Evolutionary conservation across 35 echinoderm and acorn worm species (phyloP).

Genomic region (Hemicentrotus pulcherrimus): DNA sequence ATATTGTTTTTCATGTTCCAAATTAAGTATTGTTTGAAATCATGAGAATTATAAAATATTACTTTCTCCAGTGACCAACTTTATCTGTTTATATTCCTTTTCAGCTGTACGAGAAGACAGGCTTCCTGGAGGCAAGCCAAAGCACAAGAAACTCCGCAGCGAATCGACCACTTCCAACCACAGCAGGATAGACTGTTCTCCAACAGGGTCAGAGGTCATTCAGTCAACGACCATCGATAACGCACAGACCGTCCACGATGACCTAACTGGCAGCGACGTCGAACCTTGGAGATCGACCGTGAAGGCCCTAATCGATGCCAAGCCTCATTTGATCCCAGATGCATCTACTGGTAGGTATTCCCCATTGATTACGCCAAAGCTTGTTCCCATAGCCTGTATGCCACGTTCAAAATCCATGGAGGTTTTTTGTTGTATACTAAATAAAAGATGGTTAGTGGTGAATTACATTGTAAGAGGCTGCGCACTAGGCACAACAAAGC

Average conservation of each 20-base stretch:
- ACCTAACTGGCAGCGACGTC: neutral
- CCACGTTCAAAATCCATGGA: no score
- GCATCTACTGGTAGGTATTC: neutral
- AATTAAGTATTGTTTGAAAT: no score
- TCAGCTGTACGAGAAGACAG: slow-evolving; percentile 90
- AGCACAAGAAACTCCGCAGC: slow-evolving; percentile 55
- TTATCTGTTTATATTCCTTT: neutral
- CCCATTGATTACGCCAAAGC: no score
- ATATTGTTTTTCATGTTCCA: no score
- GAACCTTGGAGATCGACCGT: neutral
- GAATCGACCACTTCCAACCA: neutral
- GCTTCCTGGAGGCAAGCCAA: slow-evolving; percentile 74
- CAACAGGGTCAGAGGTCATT: neutral
- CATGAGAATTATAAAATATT: no score
- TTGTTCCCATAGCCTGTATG: no score
- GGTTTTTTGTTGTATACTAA: no score
- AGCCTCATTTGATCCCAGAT: slow-evolving; percentile 19
- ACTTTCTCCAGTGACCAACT: no score
- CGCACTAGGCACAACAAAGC: no score
- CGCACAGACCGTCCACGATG: neutral
- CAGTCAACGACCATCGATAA: neutral
- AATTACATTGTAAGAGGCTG: no score
- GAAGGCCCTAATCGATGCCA: slow-evolving; percentile 4
- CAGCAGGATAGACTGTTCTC: neutral
- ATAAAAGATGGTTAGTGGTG: no score